phyloP scores from a whole-genome alignment of 2,113 vertebrate genomes.

The Atrichornis clamosus region DNA sequence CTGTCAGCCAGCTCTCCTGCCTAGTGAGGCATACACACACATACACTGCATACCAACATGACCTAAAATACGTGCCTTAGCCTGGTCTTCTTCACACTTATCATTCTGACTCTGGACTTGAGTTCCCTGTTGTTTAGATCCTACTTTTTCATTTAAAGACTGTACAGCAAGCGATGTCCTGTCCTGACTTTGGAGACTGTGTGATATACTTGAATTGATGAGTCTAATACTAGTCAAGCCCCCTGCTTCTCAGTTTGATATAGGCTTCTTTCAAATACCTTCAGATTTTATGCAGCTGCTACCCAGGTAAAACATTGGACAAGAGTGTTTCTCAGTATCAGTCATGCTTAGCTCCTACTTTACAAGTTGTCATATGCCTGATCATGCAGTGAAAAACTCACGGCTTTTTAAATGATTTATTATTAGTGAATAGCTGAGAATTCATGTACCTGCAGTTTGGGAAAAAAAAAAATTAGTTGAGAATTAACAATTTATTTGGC shows the following conservation, averaged over 20 bases:
- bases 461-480: neutral
- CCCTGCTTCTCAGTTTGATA: neutral
- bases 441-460: neutral
- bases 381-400: neutral
- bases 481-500: neutral
- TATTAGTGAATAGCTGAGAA: neutral
- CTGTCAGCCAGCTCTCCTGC: neutral
- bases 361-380: neutral
- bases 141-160: neutral
- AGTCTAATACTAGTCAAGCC: neutral
- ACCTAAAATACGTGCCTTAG: neutral
- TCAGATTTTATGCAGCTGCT: neutral
- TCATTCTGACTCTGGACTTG: neutral
- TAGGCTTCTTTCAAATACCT: neutral
- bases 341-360: neutral
- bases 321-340: neutral
- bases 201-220: neutral
- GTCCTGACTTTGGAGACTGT: neutral
- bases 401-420: neutral
- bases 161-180: neutral
- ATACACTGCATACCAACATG: accelerated
- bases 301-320: neutral
- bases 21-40: neutral
- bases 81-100: neutral
- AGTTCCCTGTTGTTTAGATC: neutral